Percentiles rank a stretch among this genome's conserved stretches.
Evolutionary conservation across 2,797 vertebrate species (phyloP).

Genomic region (Sebastes iracundus): DNA sequence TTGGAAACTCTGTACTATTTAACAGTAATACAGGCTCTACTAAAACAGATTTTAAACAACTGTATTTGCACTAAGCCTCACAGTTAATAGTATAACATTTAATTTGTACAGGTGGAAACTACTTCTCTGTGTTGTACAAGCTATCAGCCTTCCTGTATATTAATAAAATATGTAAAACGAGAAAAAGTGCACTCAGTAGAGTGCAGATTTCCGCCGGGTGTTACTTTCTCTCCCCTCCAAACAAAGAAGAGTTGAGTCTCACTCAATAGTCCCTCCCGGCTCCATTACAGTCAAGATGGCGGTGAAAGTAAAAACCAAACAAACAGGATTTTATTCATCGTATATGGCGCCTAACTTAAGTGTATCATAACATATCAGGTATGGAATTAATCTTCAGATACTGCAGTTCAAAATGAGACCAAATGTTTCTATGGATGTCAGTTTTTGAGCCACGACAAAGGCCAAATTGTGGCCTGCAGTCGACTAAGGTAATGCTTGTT

Average conservation of each 20-base stretch:
- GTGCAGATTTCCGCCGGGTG: no score
- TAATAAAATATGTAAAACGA: no score
- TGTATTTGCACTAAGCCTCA: background rate
- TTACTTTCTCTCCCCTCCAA: no score
- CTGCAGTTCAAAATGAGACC: background rate
- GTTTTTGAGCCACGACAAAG: no score
- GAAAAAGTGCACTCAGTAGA: no score
- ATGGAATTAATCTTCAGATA: background rate
- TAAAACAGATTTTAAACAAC: background rate
- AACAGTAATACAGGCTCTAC: background rate
- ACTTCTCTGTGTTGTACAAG: background rate
- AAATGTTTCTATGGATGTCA: no score
- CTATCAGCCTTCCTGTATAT: background rate
- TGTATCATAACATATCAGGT: background rate
- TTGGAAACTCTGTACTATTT: background rate
- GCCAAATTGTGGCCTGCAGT: no score
- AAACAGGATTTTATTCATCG: no score
- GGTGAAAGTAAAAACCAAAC: no score
- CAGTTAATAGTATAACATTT: background rate
- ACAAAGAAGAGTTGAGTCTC: no score
- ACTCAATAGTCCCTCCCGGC: fast-evolving
- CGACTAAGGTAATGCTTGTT: no score
- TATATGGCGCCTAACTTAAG: background rate
- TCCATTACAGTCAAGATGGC: no score
- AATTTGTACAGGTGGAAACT: background rate